Evolutionary conservation across 2,797 vertebrate species (phyloP).

Genomic region (Antennarius maculatus): DNA sequence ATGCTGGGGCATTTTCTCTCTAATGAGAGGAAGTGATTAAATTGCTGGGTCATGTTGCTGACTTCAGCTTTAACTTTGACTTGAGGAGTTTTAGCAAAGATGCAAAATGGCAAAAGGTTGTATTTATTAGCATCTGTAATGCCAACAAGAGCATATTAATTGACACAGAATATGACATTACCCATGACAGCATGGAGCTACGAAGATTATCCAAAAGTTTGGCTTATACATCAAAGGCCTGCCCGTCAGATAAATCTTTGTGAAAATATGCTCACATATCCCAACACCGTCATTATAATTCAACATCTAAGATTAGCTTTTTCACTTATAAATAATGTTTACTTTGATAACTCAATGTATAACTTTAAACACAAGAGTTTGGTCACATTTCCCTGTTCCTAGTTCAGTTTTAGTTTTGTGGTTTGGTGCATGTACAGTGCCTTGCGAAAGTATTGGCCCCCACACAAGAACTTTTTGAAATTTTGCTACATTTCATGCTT

Average conservation of each 20-base stretch:
- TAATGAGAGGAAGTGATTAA: conserved; percentile 75
- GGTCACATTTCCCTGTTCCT: neutral
- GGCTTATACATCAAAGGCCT: neutral
- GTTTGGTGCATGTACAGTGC: neutral
- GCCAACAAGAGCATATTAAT: neutral
- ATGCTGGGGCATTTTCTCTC: conserved; percentile 45
- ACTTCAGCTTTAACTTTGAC: conserved; percentile 35
- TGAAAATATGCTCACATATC: neutral
- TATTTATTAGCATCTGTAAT: conserved; percentile 20
- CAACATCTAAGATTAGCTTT: conserved; percentile 5
- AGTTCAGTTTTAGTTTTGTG: conserved; percentile 7
- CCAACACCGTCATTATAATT: conserved; percentile 8
- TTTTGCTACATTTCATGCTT: too few species aligned
- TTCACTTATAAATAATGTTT: conserved; percentile 22
- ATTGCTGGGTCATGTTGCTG: conserved; percentile 56
- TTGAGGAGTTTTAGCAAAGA: conserved; percentile 13
- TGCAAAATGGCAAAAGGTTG: neutral
- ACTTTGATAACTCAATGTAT: neutral
- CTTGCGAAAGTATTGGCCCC: too few species aligned
- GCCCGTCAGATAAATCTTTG: neutral
- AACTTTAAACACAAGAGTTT: too few species aligned
- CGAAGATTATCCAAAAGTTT: neutral
- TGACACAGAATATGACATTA: neutral
- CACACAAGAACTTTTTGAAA: too few species aligned
- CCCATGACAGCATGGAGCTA: neutral